Base-by-base conservation (phyloP, 2,797 vertebrate genomes). In the Stomatorhinus walkeri region DNA sequence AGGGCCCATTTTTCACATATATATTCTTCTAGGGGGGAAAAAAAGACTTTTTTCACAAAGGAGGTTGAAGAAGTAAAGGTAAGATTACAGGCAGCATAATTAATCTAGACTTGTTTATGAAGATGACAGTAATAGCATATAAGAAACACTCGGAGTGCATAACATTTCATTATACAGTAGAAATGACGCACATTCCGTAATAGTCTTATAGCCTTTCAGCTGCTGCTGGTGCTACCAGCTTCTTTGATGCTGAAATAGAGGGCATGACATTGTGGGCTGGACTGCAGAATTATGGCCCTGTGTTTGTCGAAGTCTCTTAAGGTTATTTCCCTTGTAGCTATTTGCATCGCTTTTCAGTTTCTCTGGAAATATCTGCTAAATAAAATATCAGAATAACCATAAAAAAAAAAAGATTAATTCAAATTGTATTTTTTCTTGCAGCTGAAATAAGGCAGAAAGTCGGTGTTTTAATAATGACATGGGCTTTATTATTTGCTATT, bases 61-160 rank as follows among this genome's bases (percentile, higher is more conserved):
- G 79, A 84, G 43, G 79, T 24, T 84, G 43, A 40, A 48, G 79
- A 43, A 22, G 48, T 84, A 51, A 28, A 51, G n/a, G 19, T 48
- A 48, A 84, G 22, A 84, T 48, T 49, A 51, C 10, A 51, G 81
- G n/a, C 43, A 51, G 22, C 22, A 28, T 84, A 84, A 84, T 84
- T 84, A 51, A 84, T 84, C 81, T 49, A 51, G 19, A 84, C 43
- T 10, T 83, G 79, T 84, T 84, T 84, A 84, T 51, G 22, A 84
- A 84, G 46, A 43, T 43, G 36, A 83, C 4, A 48, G 81, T 48
- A 84, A 48, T 5, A 12, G 81, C 19, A 24, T 24, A 22, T 46
- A 28, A 12, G 9, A 24, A 22, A 28, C 43, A n/a, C 5, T 84
- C 8, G 3, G 43, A 24, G 81, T 24, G 8, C 43, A 12, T 22